Conservation (phyloP, 1,140 invertebrate species). For the Melanaphis sacchari region DNA sequence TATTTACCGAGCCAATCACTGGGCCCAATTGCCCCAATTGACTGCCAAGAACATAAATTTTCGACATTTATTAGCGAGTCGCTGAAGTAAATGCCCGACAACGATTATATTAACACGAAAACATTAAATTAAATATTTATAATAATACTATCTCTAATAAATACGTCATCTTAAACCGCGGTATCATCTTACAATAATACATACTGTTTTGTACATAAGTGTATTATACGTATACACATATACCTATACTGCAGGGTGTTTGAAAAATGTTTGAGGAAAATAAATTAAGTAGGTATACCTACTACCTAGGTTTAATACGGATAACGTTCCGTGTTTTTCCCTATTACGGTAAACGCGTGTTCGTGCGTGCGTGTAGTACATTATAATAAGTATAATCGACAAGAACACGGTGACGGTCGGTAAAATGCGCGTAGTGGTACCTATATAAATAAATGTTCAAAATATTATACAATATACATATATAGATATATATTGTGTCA, state of each 20-base stretch:
- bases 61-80: too few relatives aligned
- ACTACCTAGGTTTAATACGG: neutral
- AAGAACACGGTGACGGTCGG: conserved; percentile 14
- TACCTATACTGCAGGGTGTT: neutral
- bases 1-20: too few relatives aligned
- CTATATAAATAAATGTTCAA: conserved; percentile 3
- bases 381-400: neutral
- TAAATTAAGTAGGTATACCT: neutral
- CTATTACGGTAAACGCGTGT: neutral
- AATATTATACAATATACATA: neutral
- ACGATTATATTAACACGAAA: too few relatives aligned
- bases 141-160: too few relatives aligned
- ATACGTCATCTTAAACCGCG: too few relatives aligned
- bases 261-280: neutral
- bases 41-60: too few relatives aligned
- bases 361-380: neutral
- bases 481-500: neutral
- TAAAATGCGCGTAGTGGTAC: conserved; percentile 29
- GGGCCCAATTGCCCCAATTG: too few relatives aligned
- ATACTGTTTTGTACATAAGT: neutral
- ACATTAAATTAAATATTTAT: too few relatives aligned
- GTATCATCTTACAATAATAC: too few relatives aligned
- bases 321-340: neutral
- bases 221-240: neutral
- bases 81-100: too few relatives aligned